These are phyloP conservation scores for Trichopria drosophilae DNA, from an alignment of 2,888 invertebrate species.

Conservation along the genomic window DNA sequence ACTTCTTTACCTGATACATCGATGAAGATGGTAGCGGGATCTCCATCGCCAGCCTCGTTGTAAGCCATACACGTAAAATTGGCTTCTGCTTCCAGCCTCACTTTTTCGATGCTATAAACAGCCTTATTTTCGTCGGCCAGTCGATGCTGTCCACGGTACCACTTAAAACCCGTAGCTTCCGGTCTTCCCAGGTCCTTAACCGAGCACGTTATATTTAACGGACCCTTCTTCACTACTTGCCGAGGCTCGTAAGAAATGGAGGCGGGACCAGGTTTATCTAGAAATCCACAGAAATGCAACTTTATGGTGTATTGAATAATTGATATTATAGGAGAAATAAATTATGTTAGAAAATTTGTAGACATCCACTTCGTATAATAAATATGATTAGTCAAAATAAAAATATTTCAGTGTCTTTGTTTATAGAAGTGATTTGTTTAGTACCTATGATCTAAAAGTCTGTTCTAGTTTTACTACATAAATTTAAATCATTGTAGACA, in stretches of 20 bases:
- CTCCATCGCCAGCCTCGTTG: slow-evolving; percentile 82
- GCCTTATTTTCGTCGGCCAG: slow-evolving; percentile 75
- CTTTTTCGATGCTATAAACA: slow-evolving; percentile 80
- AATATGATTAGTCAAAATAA: no score
- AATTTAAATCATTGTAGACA: no score
- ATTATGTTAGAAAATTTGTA: no score
- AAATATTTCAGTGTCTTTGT: no score
- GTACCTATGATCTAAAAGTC: no score
- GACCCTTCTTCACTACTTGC: slow-evolving; percentile 79
- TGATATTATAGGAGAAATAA: no score
- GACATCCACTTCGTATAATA: no score
- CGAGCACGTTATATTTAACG: slow-evolving; percentile 80
- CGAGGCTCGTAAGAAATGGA: slow-evolving; percentile 73
- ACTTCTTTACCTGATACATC: slow-evolving; percentile 68
- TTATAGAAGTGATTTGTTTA: no score
- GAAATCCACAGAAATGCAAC: no score
- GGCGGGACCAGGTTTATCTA: slow-evolving; percentile 88
- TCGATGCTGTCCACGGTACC: slow-evolving; percentile 77
- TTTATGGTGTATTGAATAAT: no score
- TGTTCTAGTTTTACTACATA: no score
- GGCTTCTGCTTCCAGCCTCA: slow-evolving; percentile 81
- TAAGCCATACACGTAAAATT: slow-evolving; percentile 88
- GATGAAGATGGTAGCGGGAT: slow-evolving; percentile 69
- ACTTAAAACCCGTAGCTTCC: slow-evolving; percentile 72
- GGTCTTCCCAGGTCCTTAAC: slow-evolving; percentile 85